Percentiles rank a stretch among this genome's conserved stretches.
These are phyloP conservation scores for Sitobion miscanthi DNA, from an alignment of 1,140 invertebrate species.

Conservation along the genomic window DNA sequence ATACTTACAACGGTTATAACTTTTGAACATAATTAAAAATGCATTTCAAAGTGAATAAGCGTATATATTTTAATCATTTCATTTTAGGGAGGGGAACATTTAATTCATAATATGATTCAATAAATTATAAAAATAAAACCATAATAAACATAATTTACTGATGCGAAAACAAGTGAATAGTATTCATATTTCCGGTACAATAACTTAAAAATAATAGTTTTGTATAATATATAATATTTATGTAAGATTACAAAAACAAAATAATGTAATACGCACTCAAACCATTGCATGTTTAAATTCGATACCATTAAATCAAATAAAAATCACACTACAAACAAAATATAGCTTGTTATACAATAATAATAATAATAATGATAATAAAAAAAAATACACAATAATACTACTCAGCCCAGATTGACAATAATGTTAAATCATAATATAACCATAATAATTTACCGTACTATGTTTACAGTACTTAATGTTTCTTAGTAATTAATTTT, in stretches of 20 bases:
- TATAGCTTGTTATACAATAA: not conserved
- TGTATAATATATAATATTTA: not conserved
- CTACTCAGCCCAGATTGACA: not conserved
- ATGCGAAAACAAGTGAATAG: not conserved
- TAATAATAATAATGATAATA: not conserved
- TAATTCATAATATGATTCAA: not conserved
- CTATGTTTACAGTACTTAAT: not conserved
- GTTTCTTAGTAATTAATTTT: not conserved
- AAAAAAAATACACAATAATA: not conserved
- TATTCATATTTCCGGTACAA: not conserved
- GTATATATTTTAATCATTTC: not conserved
- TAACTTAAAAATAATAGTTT: slow-evolving; percentile 16
- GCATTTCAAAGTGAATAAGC: not conserved
- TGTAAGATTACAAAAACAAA: not conserved
- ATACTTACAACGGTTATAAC: not conserved
- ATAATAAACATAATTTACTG: not conserved
- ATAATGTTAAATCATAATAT: not conserved
- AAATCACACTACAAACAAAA: not conserved
- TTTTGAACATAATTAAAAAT: not conserved
- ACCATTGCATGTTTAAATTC: not conserved
- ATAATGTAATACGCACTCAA: not conserved
- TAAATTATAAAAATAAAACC: slow-evolving; percentile 18
- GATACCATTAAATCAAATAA: not conserved
- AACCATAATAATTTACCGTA: not conserved
- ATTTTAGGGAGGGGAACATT: not conserved